These are phyloP conservation scores for Pseudomyrmex dendroicus DNA, from an alignment of 1,140 invertebrate genomes.

Conservation along the genomic window DNA sequence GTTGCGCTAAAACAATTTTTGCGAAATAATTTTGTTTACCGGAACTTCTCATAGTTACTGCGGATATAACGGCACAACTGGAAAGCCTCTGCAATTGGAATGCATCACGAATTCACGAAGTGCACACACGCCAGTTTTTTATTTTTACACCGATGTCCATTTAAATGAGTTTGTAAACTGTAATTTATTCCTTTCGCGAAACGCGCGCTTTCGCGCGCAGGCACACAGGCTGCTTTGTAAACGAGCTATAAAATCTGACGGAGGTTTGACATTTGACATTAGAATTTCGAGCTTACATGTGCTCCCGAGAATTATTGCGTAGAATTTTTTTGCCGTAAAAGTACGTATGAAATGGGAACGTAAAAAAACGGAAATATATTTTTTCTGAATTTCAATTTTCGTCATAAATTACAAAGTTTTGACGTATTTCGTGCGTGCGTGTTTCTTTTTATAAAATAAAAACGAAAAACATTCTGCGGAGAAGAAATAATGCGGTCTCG, in stretches of 20 bases:
- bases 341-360: no score
- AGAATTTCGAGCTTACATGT: no score
- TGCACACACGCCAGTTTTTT: conserved; percentile 2
- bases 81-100: conserved; percentile 39
- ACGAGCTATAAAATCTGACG: conserved; percentile 26
- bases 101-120: conserved; percentile 52
- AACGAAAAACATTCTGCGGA: no score
- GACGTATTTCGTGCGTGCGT: no score
- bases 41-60: conserved; percentile 48
- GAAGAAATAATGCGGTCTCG: not conserved
- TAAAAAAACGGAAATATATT: no score
- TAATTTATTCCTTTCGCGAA: conserved; percentile 51
- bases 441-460: no score
- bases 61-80: conserved; percentile 53
- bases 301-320: not conserved
- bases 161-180: conserved; percentile 61
- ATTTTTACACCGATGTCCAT: conserved; percentile 33
- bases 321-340: not conserved
- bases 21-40: conserved; percentile 44
- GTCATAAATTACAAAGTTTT: no score
- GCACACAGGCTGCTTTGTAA: conserved; percentile 17
- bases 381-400: no score
- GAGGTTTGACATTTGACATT: not conserved
- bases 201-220: not conserved
- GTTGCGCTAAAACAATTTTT: conserved; percentile 21